Evolutionary conservation across 2,888 invertebrate genomes (phyloP).

Genomic region (Panorpa germanica): DNA sequence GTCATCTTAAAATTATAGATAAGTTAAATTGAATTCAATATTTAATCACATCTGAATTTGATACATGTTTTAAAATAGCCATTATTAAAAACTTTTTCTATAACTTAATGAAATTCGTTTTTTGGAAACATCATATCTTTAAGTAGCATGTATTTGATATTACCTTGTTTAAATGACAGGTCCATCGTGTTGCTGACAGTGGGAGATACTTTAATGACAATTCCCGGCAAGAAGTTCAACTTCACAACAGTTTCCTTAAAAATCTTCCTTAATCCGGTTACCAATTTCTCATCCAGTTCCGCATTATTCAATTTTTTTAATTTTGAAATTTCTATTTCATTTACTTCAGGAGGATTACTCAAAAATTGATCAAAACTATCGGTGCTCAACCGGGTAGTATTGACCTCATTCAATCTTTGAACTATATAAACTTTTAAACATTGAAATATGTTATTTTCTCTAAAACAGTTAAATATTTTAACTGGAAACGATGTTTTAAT

Average conservation of each 20-base stretch:
- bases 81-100: constrained; percentile 5
- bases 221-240: constrained; percentile 29
- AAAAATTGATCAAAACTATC: constrained; percentile 22
- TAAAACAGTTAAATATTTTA: constrained; percentile 22
- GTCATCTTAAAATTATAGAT: no score
- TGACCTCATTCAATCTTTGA: constrained; percentile 27
- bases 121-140: constrained; percentile 15
- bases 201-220: constrained; percentile 29
- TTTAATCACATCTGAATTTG: no score
- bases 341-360: constrained; percentile 16
- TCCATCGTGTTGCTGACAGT: constrained; percentile 28
- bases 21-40: no score
- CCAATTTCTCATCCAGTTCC: constrained; percentile 28
- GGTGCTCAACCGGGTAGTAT: constrained; percentile 13
- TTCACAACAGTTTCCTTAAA: constrained; percentile 29
- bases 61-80: constrained; percentile 3
- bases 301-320: constrained; percentile 28
- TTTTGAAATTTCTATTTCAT: constrained; percentile 21
- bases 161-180: constrained; percentile 30
- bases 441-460: constrained; percentile 25
- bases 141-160: constrained; percentile 13
- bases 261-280: constrained; percentile 28
- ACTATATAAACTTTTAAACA: constrained; percentile 34
- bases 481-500: constrained; percentile 21
- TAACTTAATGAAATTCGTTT: constrained; percentile 23